Conservation (phyloP, 2,888 invertebrate genomes). For the Flabesymbios commensalis region DNA sequence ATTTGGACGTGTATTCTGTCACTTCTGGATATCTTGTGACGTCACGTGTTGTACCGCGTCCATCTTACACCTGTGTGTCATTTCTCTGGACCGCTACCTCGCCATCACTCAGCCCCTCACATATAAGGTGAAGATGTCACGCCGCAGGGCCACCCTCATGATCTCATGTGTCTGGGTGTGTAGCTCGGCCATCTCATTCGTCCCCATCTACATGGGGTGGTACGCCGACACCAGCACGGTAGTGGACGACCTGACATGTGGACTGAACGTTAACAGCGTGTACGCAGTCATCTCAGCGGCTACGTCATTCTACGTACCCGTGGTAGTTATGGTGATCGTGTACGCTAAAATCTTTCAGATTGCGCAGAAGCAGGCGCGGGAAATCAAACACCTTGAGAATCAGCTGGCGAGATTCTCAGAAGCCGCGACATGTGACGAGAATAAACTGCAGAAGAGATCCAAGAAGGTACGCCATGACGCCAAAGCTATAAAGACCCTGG, state of each 20-base stretch:
- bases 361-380: conserved; percentile 42
- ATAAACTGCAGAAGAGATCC: conserved; percentile 9
- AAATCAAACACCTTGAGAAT: conserved; percentile 13
- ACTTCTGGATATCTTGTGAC: conserved; percentile 58
- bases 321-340: conserved; percentile 51
- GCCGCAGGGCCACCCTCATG: conserved; percentile 38
- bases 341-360: conserved; percentile 50
- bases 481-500: conserved; percentile 41
- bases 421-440: neutral
- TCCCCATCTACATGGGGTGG: conserved; percentile 56
- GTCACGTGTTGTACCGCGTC: conserved; percentile 59
- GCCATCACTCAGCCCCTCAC: conserved; percentile 53
- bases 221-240: conserved; percentile 53
- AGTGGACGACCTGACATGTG: conserved; percentile 11
- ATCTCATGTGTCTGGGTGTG: conserved; percentile 50
- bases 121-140: conserved; percentile 46
- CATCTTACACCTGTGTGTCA: conserved; percentile 54
- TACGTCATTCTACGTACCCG: conserved; percentile 53
- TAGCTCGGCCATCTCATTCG: conserved; percentile 52
- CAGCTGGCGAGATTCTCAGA: too few relatives aligned
- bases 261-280: conserved; percentile 42
- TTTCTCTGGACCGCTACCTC: conserved; percentile 51
- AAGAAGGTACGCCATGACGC: conserved; percentile 28
- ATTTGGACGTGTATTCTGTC: conserved; percentile 52
- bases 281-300: conserved; percentile 54